Evolutionary conservation across 2,797 vertebrate genomes (phyloP).

Genomic region (Vultur gryphus): DNA sequence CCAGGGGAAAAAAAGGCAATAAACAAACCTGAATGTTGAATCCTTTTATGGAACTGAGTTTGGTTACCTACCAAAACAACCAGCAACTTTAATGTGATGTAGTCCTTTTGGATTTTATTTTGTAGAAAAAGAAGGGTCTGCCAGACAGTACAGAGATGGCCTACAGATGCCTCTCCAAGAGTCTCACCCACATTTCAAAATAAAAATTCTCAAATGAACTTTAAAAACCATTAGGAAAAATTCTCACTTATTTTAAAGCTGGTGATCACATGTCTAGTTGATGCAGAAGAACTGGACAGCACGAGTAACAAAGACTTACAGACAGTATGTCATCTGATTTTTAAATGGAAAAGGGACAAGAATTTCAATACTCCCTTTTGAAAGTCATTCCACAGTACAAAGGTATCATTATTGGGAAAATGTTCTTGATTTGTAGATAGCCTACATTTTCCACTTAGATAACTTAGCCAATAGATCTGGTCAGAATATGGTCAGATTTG

Average conservation of each 20-base stretch:
- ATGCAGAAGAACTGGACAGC: neutral
- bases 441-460: neutral
- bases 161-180: neutral
- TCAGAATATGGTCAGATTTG: neutral
- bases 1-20: fast-evolving
- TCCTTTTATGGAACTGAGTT: neutral
- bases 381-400: neutral
- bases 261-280: neutral
- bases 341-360: neutral
- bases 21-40: neutral
- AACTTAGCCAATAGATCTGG: neutral
- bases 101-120: neutral
- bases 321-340: neutral
- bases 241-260: neutral
- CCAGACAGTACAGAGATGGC: neutral
- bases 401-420: neutral
- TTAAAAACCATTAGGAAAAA: neutral
- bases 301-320: neutral
- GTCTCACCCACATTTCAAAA: neutral
- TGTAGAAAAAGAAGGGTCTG: neutral
- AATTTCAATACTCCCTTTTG: neutral
- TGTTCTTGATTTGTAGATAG: neutral
- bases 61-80: neutral
- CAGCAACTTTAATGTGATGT: neutral
- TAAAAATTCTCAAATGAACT: neutral